Conservation (phyloP, 2,113 vertebrate species). For the Antidorcas marsupialis region DNA sequence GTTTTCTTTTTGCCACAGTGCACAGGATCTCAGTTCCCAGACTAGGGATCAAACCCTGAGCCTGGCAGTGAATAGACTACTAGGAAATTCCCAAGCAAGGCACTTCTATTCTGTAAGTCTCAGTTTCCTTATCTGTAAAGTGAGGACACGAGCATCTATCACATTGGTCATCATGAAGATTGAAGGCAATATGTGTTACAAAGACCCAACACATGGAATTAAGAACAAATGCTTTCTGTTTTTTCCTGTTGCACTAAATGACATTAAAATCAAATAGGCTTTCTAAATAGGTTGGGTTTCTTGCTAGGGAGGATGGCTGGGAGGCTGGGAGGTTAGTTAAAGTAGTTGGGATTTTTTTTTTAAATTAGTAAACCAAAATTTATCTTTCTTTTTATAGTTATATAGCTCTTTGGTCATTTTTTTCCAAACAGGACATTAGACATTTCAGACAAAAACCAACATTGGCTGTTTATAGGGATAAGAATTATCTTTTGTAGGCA, state of each 20-base stretch:
- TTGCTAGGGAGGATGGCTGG: not conserved
- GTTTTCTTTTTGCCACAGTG: not conserved
- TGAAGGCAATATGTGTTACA: not conserved
- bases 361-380: not conserved
- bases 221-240: not conserved
- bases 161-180: not conserved
- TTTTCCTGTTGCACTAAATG: not conserved
- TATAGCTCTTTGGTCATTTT: not conserved
- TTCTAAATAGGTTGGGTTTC: not conserved
- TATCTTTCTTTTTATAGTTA: not conserved
- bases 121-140: not conserved
- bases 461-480: not conserved
- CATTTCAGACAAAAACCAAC: not conserved
- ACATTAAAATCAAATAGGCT: not conserved
- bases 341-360: not conserved
- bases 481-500: not conserved
- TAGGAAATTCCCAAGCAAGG: not conserved
- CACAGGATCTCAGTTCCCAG: not conserved
- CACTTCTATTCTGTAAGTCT: not conserved
- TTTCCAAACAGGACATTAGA: not conserved
- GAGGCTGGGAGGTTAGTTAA: not conserved
- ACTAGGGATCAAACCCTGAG: not conserved
- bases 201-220: not conserved
- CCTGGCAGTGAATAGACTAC: not conserved
- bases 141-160: not conserved